Conservation (phyloP, 2,888 invertebrate species). For the Altica lythri region DNA sequence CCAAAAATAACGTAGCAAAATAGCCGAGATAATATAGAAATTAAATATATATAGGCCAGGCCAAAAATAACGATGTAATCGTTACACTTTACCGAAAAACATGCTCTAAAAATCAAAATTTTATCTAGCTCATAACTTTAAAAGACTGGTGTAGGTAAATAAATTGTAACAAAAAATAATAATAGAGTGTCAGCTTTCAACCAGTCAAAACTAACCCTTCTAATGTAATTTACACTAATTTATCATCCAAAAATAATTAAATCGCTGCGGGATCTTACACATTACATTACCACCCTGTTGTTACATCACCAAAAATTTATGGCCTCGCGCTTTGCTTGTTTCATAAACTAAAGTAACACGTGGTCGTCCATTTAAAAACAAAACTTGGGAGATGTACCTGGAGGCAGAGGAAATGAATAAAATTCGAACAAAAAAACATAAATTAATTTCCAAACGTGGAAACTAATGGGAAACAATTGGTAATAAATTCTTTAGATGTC, state of each 20-base stretch:
- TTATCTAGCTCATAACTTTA: no score
- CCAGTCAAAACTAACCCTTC: no score
- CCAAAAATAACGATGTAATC: no score
- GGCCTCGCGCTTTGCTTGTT: not conserved
- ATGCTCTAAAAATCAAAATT: no score
- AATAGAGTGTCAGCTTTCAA: no score
- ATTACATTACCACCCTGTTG: conserved; percentile 9
- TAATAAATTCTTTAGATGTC: conserved; percentile 34
- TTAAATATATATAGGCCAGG: no score
- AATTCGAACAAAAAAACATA: conserved; percentile 24
- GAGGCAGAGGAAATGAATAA: conserved; percentile 28
- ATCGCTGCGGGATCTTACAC: conserved; percentile 1
- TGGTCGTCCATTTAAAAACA: conserved; percentile 11
- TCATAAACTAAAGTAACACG: conserved; percentile 10
- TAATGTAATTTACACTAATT: no score
- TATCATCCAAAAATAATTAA: conserved; percentile 8
- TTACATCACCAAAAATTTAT: conserved; percentile 4
- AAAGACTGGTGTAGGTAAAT: no score
- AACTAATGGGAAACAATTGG: conserved; percentile 35
- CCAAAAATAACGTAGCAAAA: no score
- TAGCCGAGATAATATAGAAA: no score
- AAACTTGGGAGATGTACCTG: conserved; percentile 14
- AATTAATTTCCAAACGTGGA: conserved; percentile 29
- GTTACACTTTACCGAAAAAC: no score
- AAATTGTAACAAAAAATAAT: no score